Base-by-base conservation (phyloP, 2,888 invertebrate genomes). In the Rutpela maculata region DNA sequence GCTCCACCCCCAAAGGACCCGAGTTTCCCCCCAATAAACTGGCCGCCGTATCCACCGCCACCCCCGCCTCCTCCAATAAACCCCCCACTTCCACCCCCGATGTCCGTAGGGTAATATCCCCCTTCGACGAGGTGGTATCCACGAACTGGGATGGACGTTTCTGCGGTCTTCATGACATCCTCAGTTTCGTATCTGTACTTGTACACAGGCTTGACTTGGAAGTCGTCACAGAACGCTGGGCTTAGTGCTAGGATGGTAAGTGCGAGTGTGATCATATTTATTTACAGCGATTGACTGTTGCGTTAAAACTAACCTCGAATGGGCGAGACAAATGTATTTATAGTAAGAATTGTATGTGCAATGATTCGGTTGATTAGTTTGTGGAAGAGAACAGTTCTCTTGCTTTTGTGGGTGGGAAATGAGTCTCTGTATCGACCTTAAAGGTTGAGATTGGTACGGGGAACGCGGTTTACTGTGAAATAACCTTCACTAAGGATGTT, bases 101-200 rank as follows among this genome's bases (percentile, higher is more conserved):
- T 65, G 35, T 74, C 57, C 59, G 76, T 31, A 15, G 92, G 92
- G 84, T 92, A 92, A 84, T 92, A 92, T 77, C 90, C 91, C 86
- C 92, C 91, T 88, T 93, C 92, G 86, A 92, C 91, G 56, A 93
- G 91, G 88, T 92, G 92, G 83, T 93, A 93, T 55, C 91, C 91
- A 74, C 88, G 90, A 0, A 92, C 79, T 11, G 90, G 90, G 17
- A 87, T 75, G 10, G 85, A 86, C 4, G 89, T 85, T 12, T 87
- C 89, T 0, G 89, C 88, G 0, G 88, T 86, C 74, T 90, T 87
- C 88, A 90, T 86, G 56, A 89, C 82, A 81, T 90, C 90, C 82
- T 89, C 88, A 4, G 88, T 87, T 84, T 89, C 85, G 80, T 89
- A 89, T 2, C 88, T 86, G 80, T 89, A 89, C 74, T 89, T 85